phyloP scores from a whole-genome alignment of 1,140 invertebrate species.

The Pygmarrhopalites habei region DNA sequence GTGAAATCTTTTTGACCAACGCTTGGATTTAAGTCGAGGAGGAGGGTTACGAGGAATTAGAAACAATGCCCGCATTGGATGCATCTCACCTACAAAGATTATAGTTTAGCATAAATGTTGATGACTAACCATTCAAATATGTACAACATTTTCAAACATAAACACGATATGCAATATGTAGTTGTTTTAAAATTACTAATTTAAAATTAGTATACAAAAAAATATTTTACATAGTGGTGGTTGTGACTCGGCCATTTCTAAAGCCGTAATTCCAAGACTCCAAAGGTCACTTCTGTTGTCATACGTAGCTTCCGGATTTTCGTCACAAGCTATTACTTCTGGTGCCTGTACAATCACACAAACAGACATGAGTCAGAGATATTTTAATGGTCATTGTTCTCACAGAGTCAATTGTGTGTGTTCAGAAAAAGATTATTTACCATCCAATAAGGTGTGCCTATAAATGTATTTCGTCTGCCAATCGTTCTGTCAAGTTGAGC shows the following conservation, averaged over 20 bases:
- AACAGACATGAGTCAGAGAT: no score
- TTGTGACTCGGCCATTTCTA: slow-evolving; percentile 99
- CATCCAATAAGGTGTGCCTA: slow-evolving; percentile 87
- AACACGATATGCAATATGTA: background rate
- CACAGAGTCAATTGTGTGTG: no score
- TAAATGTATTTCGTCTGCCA: slow-evolving; percentile 97
- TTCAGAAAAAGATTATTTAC: no score
- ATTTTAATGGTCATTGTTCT: no score
- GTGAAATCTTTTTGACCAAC: slow-evolving; percentile 96
- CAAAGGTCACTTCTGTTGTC: slow-evolving; percentile 98
- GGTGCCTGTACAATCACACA: no score
- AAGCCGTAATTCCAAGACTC: slow-evolving; percentile 72
- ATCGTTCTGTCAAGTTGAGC: slow-evolving; percentile 98
- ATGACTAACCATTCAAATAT: background rate
- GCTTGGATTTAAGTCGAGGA: slow-evolving; percentile 89
- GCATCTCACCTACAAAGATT: slow-evolving; percentile 68
- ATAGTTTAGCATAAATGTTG: background rate
- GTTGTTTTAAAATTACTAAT: background rate
- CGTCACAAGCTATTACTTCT: slow-evolving; percentile 99
- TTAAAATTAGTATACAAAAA: background rate
- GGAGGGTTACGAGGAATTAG: slow-evolving; percentile 96
- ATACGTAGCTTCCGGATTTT: slow-evolving; percentile 99
- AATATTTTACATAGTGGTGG: slow-evolving; percentile 69
- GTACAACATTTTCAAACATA: slow-evolving; percentile 34
- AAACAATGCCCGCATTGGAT: slow-evolving; percentile 98